A percentile compares a stretch with the other conserved stretches of the same genome.
Conservation (phyloP, 2,888 invertebrate genomes). For the Drosophila pseudotalamancana region DNA sequence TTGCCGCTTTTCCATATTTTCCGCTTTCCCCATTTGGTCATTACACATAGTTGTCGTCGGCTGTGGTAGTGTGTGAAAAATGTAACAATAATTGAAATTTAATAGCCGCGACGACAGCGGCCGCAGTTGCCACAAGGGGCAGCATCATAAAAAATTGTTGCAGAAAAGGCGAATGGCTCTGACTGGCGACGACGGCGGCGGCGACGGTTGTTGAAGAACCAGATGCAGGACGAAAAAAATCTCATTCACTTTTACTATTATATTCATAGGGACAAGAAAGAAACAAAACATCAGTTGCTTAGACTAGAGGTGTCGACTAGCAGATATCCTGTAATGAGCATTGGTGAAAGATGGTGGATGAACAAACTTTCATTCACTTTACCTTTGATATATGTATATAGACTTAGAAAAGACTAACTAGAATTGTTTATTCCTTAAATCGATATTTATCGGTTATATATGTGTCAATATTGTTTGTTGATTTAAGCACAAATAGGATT, state of each 20-base stretch:
- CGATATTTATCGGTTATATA: too few relatives aligned
- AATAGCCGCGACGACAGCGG: conserved; percentile 71
- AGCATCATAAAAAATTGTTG: conserved; percentile 46
- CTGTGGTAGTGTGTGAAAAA: conserved; percentile 67
- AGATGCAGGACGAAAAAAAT: conserved; percentile 25
- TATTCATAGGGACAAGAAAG: conserved; percentile 63
- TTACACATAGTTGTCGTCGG: conserved; percentile 40
- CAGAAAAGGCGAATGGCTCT: conserved; percentile 40
- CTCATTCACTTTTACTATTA: conserved; percentile 77
- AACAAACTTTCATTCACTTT: too few relatives aligned
- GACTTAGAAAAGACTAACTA: too few relatives aligned
- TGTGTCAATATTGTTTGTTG: too few relatives aligned
- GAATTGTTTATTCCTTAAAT: too few relatives aligned
- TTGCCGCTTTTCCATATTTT: too few relatives aligned
- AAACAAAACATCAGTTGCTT: background rate
- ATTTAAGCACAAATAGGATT: too few relatives aligned
- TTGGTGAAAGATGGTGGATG: too few relatives aligned
- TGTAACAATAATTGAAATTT: conserved; percentile 80
- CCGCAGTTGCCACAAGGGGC: conserved; percentile 51
- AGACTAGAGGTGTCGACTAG: background rate
- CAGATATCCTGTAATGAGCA: background rate
- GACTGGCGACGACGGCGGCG: background rate
- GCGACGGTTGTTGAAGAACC: conserved; percentile 3
- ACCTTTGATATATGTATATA: too few relatives aligned
- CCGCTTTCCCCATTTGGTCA: conserved; percentile 35